Conservation (phyloP, 2,797 vertebrate species). For the Gambelia wislizenii region DNA sequence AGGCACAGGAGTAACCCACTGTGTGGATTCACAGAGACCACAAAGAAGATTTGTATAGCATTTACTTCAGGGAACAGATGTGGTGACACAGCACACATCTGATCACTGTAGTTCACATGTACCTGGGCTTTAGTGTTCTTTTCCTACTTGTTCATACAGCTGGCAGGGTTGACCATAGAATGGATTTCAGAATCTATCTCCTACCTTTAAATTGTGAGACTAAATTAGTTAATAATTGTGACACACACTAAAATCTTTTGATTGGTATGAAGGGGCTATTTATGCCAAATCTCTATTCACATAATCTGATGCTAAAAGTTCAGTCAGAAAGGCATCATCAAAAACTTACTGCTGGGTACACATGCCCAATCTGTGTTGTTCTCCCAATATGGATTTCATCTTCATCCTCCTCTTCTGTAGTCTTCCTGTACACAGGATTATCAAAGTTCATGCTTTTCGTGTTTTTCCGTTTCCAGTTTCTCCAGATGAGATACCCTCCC, state of each 20-base stretch:
- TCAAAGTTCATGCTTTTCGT: constrained; percentile 99
- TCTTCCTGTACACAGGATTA: constrained; percentile 98
- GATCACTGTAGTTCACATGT: background rate
- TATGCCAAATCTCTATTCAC: background rate
- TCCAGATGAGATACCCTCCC: constrained; percentile 96
- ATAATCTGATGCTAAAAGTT: background rate
- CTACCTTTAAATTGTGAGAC: background rate
- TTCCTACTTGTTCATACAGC: background rate
- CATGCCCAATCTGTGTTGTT: constrained; percentile 92
- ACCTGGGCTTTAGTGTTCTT: background rate
- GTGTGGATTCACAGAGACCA: no score
- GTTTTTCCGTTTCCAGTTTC: constrained; percentile 98
- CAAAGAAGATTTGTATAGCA: background rate
- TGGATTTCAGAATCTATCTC: background rate
- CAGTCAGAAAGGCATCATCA: background rate
- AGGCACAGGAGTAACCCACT: no score
- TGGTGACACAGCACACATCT: background rate
- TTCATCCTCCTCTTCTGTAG: constrained; percentile 90
- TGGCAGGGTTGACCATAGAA: background rate
- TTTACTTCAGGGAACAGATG: background rate
- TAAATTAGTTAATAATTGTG: background rate
- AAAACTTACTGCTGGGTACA: constrained; percentile 96
- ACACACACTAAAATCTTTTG: background rate
- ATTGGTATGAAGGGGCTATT: background rate
- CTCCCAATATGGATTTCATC: constrained; percentile 97